Conservation (phyloP, 2,797 vertebrate genomes). For the Florisuga fusca region DNA sequence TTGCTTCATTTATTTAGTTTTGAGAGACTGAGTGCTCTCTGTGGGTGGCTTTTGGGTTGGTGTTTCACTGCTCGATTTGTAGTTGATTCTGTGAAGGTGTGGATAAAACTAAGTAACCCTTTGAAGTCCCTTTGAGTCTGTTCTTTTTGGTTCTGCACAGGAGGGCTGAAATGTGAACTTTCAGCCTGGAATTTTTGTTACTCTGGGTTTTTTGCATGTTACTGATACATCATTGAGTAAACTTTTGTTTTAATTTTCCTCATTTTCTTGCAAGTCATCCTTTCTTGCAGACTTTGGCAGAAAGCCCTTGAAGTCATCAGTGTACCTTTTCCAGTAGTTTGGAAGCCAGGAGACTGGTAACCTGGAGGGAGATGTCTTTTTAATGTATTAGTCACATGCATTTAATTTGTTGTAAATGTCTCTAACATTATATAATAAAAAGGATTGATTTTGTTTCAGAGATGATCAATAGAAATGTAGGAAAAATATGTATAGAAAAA, state of each 20-base stretch:
- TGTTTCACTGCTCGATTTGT: neutral
- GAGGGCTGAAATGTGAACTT: neutral
- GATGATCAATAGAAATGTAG: neutral
- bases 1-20: neutral
- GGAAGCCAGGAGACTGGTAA: neutral
- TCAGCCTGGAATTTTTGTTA: neutral
- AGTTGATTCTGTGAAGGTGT: neutral
- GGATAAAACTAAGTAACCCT: neutral
- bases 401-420: neutral
- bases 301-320: neutral
- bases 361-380: neutral
- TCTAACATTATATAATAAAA: neutral
- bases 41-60: too few species aligned
- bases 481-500: neutral
- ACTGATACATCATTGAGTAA: neutral
- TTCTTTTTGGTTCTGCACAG: neutral
- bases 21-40: neutral
- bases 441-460: neutral
- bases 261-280: neutral
- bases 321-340: neutral
- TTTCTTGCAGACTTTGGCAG: neutral
- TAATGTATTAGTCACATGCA: neutral
- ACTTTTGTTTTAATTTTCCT: neutral
- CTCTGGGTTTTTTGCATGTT: fast-evolving
- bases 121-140: neutral